Evolutionary conservation across 2,888 invertebrate genomes (phyloP).

Genomic region (Epistrophella euchroma): DNA sequence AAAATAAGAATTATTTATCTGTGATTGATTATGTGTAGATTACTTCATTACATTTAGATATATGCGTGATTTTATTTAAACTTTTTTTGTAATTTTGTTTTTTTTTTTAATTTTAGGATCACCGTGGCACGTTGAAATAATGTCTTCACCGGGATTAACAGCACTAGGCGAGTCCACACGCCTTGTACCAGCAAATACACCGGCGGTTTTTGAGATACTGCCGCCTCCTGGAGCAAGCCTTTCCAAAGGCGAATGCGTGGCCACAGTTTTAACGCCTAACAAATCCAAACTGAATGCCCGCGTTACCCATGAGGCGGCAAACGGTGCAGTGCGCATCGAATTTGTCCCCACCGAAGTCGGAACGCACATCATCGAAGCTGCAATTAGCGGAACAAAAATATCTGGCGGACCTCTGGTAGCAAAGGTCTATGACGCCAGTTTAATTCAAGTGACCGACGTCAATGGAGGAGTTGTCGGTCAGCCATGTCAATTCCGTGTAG

Average conservation of each 20-base stretch:
- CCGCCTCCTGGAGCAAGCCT: conserved; percentile 85
- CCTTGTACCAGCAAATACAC: conserved; percentile 94
- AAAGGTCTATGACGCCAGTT: conserved; percentile 96
- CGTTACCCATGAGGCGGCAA: conserved; percentile 91
- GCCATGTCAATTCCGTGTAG: conserved; percentile 98
- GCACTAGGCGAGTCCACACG: conserved; percentile 94
- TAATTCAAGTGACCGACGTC: conserved; percentile 97
- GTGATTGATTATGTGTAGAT: conserved; percentile 46
- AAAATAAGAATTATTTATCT: conserved; percentile 24
- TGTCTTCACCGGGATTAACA: conserved; percentile 90
- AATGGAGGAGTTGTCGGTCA: conserved; percentile 97
- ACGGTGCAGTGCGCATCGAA: conserved; percentile 94
- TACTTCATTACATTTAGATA: conserved; percentile 22
- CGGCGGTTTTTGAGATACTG: conserved; percentile 92
- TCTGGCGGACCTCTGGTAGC: conserved; percentile 95
- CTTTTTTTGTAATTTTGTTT: conserved; percentile 60
- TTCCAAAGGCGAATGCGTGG: conserved; percentile 86
- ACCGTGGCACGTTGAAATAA: conserved; percentile 97
- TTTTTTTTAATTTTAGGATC: conserved; percentile 88
- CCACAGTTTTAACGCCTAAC: conserved; percentile 92
- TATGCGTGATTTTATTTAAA: conserved; percentile 30
- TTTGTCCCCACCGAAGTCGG: conserved; percentile 97
- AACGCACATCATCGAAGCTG: conserved; percentile 96
- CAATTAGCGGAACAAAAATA: conserved; percentile 94
- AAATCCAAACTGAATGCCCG: conserved; percentile 92